phyloP scores from a whole-genome alignment of 2,113 vertebrate species.

The Ailurus styani region DNA sequence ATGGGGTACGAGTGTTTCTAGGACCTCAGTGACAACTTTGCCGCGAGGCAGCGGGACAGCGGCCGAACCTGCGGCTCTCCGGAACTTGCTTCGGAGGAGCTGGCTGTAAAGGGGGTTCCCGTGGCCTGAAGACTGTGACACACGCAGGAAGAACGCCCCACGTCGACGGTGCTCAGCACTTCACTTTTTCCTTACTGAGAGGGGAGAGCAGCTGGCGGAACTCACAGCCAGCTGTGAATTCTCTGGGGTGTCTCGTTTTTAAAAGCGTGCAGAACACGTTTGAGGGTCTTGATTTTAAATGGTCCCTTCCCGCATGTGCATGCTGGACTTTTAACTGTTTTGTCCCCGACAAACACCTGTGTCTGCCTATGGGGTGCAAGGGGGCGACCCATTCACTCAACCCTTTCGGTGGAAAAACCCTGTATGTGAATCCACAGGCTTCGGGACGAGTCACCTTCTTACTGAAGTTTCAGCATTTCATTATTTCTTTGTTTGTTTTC shows the following conservation, averaged over 20 bases:
- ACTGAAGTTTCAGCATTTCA: no score
- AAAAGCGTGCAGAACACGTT: background rate
- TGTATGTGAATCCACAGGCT: background rate
- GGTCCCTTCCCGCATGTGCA: background rate
- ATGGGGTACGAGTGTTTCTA: no score
- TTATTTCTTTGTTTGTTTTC: no score
- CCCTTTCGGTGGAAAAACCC: accelerated
- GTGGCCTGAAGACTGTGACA: background rate
- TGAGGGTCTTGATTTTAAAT: background rate
- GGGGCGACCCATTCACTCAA: no score
- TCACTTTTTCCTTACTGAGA: background rate
- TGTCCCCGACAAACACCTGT: no score
- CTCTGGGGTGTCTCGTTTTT: background rate
- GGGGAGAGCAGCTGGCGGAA: background rate
- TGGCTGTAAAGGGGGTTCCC: background rate
- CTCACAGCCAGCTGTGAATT: background rate
- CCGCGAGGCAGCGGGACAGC: background rate
- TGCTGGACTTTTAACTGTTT: background rate
- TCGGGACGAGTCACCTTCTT: accelerated
- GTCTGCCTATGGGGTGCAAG: background rate
- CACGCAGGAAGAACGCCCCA: background rate
- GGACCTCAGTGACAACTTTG: background rate
- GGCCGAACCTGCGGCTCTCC: background rate
- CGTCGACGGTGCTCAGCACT: background rate
- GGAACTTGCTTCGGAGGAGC: background rate